Percentiles rank a stretch among this genome's conserved stretches.
These are phyloP conservation scores for Ecdyonurus torrentis DNA, from an alignment of 2,888 invertebrate species.

Conservation along the genomic window DNA sequence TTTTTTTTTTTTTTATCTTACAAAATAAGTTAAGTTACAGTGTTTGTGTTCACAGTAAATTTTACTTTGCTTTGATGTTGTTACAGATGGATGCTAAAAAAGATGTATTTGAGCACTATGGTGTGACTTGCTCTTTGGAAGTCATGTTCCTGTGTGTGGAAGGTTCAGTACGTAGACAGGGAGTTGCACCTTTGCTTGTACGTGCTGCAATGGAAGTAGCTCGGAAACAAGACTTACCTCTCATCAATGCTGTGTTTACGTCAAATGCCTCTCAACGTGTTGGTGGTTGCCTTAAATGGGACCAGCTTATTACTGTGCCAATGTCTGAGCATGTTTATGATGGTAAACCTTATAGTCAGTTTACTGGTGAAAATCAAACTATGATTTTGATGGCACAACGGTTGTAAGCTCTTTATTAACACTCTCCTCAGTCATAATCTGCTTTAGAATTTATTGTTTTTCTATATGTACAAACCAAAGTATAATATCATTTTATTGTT, in stretches of 20 bases:
- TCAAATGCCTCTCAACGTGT: neutral
- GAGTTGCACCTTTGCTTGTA: neutral
- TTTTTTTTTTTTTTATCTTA: too few species aligned
- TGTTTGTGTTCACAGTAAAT: too few species aligned
- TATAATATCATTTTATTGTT: too few species aligned
- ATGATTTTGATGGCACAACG: neutral
- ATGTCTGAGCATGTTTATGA: neutral
- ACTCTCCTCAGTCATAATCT: too few species aligned
- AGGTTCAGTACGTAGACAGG: neutral
- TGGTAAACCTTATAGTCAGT: neutral
- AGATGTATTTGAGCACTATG: conserved; percentile 1
- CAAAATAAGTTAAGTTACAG: too few species aligned
- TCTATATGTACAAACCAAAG: too few species aligned
- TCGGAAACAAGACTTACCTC: neutral
- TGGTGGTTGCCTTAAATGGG: neutral
- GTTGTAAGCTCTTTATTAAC: too few species aligned
- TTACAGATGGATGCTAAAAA: neutral
- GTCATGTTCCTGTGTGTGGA: neutral
- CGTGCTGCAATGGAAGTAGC: neutral
- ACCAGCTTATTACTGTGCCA: neutral
- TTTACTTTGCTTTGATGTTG: neutral
- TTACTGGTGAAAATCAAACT: neutral
- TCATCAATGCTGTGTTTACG: neutral
- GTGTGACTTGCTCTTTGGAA: neutral
- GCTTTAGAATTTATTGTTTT: too few species aligned